Conservation (phyloP, 2,113 vertebrate species). For the Ictidomys tridecemlineatus region DNA sequence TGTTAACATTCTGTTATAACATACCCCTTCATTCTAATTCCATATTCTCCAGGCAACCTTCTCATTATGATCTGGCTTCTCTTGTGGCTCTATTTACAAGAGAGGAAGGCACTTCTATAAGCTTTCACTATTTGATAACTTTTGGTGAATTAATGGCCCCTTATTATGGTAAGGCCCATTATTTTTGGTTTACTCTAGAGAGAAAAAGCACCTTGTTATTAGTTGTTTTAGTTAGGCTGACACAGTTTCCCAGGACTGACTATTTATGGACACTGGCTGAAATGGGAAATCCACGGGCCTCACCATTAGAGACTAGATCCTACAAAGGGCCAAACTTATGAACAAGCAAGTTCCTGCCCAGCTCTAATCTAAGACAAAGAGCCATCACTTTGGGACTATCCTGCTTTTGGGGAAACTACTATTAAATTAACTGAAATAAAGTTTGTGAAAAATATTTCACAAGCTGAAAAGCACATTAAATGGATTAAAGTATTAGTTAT, state of each 20-base stretch:
- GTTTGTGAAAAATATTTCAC: background rate
- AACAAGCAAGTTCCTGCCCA: background rate
- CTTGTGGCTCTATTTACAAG: background rate
- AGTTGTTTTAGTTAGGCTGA: background rate
- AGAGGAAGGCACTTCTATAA: background rate
- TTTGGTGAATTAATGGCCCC: background rate
- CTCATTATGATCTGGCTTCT: constrained; percentile 48
- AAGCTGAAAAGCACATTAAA: constrained; percentile 43
- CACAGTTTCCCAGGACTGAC: background rate
- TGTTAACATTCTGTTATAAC: constrained; percentile 7
- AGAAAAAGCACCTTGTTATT: background rate
- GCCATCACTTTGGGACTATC: background rate
- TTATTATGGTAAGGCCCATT: background rate
- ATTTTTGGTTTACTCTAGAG: background rate
- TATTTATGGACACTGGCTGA: background rate
- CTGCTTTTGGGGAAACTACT: background rate
- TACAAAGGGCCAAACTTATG: background rate
- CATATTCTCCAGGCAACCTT: constrained; percentile 69
- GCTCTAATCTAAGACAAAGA: background rate
- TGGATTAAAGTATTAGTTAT: constrained; percentile 36
- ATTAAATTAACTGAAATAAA: constrained; percentile 32
- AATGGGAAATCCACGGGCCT: background rate
- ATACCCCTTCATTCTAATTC: constrained; percentile 61
- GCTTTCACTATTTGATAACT: background rate
- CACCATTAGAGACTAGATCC: background rate